Evolutionary conservation across 2,113 vertebrate species (phyloP).

Genomic region (Laticauda laticaudata): DNA sequence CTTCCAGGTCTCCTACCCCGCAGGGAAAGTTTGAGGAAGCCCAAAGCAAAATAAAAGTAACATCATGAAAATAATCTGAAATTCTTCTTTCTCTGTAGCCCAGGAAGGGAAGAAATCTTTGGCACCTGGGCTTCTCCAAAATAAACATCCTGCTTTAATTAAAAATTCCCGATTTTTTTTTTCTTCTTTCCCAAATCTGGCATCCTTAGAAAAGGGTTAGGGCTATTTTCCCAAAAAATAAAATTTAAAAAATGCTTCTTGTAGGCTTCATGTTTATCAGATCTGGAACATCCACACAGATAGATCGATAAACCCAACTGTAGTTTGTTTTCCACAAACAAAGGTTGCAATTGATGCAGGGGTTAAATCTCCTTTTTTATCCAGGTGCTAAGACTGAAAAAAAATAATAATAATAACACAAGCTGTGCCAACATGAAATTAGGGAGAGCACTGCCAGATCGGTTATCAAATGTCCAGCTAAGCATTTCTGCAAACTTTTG

Average conservation of each 20-base stretch:
- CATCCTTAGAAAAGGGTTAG: neutral
- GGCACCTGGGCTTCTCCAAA: neutral
- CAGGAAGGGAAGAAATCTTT: neutral
- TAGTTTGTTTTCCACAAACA: neutral
- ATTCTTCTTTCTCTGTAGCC: neutral
- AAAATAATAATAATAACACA: neutral
- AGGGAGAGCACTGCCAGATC: neutral
- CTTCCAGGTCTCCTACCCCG: neutral
- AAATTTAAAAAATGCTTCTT: conserved; percentile 5
- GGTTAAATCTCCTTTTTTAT: neutral
- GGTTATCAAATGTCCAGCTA: neutral
- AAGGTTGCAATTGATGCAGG: neutral
- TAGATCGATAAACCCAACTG: neutral
- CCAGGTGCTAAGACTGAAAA: neutral
- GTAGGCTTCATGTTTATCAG: neutral
- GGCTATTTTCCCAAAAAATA: neutral
- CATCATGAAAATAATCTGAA: neutral
- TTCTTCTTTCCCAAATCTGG: neutral
- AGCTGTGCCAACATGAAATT: neutral
- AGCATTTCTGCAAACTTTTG: neutral
- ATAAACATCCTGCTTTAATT: neutral
- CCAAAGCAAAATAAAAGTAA: neutral
- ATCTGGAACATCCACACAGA: conserved; percentile 41
- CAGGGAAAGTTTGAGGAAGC: neutral
- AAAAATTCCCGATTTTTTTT: neutral